Percentiles rank a stretch among this genome's conserved stretches.
Evolutionary conservation across 37 sponge, comb jelly and placozoan species (phyloP).

Genomic region (Ephydatia muelleri): DNA sequence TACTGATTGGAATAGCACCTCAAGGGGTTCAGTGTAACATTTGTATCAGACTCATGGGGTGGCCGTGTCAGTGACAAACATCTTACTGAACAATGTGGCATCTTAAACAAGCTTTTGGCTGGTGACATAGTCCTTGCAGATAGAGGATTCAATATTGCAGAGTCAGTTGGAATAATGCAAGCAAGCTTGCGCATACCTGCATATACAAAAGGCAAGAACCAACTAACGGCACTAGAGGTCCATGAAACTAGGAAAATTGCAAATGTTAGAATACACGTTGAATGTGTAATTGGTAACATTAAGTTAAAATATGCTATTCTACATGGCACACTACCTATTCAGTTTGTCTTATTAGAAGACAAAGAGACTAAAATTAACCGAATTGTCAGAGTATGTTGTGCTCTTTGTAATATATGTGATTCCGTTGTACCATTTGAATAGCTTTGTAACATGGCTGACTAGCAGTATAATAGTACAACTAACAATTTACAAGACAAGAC

Average conservation of each 20-base stretch:
- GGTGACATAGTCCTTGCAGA: slow-evolving; percentile 79
- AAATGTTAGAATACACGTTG: slow-evolving; percentile 84
- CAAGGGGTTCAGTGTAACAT: slow-evolving; percentile 72
- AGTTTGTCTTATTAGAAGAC: slow-evolving; percentile 35
- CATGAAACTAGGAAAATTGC: slow-evolving; percentile 71
- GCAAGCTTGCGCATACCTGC: slow-evolving; percentile 67
- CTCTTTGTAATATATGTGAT: slow-evolving; percentile 62
- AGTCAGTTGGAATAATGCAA: slow-evolving; percentile 58
- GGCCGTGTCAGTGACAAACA: slow-evolving; percentile 75
- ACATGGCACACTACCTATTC: slow-evolving; percentile 46
- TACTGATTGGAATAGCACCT: slow-evolving; percentile 64
- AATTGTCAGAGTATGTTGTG: slow-evolving; percentile 63
- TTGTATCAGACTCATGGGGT: slow-evolving; percentile 66
- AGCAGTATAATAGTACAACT: too few relatives aligned
- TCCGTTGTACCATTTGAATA: slow-evolving; percentile 65
- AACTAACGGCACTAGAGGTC: slow-evolving; percentile 50
- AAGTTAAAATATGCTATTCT: slow-evolving; percentile 61
- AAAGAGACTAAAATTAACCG: slow-evolving; percentile 27
- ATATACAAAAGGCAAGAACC: slow-evolving; percentile 68
- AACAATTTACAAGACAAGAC: too few relatives aligned
- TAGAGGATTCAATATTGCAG: slow-evolving; percentile 75
- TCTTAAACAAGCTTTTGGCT: slow-evolving; percentile 60
- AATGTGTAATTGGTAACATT: slow-evolving; percentile 68
- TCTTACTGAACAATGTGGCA: slow-evolving; percentile 66
- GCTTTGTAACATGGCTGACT: not conserved